Evolutionary conservation across 2,113 vertebrate species (phyloP).

Genomic region (Ginglymostoma cirratum): DNA sequence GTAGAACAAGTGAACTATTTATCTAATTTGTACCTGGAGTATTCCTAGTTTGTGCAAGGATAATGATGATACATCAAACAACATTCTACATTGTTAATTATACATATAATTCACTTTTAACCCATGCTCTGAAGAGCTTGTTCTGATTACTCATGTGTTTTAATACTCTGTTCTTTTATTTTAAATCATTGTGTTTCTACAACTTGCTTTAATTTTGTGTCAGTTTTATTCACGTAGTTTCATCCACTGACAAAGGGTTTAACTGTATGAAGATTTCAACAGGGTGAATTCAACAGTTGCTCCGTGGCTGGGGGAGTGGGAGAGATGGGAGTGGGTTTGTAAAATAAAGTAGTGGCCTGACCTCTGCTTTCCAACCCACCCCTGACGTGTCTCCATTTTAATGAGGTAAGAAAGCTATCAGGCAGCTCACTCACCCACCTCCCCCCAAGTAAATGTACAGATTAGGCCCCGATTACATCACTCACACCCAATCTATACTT

Average conservation of each 20-base stretch:
- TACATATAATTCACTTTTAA: neutral
- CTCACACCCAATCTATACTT: neutral
- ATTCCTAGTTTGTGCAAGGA: neutral
- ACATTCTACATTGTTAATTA: neutral
- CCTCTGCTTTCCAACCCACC: too few relatives aligned
- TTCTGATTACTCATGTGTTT: neutral
- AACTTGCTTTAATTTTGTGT: constrained; percentile 3
- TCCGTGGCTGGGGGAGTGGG: too few relatives aligned
- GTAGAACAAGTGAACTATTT: neutral
- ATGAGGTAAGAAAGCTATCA: too few relatives aligned
- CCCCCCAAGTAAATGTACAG: neutral
- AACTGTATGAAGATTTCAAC: too few relatives aligned
- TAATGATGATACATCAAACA: neutral
- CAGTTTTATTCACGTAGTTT: neutral
- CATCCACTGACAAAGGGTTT: neutral
- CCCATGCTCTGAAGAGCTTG: neutral
- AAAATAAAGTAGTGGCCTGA: too few relatives aligned
- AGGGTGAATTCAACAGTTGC: too few relatives aligned
- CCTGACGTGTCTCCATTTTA: neutral
- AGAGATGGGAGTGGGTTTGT: too few relatives aligned
- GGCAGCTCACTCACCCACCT: too few relatives aligned
- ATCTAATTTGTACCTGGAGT: neutral
- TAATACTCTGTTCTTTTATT: neutral
- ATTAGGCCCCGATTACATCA: neutral
- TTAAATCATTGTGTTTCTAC: too few relatives aligned